These are phyloP conservation scores for Synergus gifuensis DNA, from an alignment of 2,888 invertebrate species.

Conservation along the genomic window DNA sequence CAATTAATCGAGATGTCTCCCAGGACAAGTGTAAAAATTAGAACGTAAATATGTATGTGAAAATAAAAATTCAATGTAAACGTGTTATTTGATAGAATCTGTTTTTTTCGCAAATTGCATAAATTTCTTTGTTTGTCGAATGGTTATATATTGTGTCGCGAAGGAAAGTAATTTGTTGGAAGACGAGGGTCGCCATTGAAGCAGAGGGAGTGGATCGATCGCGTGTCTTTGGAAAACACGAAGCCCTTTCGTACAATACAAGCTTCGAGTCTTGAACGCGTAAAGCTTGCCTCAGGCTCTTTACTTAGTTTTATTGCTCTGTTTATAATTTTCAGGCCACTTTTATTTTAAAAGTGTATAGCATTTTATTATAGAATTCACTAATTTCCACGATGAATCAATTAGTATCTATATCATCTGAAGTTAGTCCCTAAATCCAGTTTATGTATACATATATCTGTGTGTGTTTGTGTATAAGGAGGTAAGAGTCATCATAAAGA, in stretches of 20 bases:
- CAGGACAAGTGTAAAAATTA: background rate
- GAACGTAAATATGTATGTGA: background rate
- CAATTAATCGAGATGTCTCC: background rate
- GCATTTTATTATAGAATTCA: background rate
- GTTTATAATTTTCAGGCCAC: background rate
- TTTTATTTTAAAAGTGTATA: background rate
- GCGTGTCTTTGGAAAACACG: constrained; percentile 47
- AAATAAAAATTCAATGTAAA: background rate
- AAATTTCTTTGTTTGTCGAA: constrained; percentile 46
- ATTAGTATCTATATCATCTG: too few relatives aligned
- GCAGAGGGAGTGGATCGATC: constrained; percentile 53
- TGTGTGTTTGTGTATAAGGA: background rate
- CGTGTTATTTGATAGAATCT: background rate
- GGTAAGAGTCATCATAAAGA: constrained; percentile 30
- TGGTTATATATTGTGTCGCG: constrained; percentile 49
- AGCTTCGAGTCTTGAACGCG: constrained; percentile 31
- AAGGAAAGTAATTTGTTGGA: constrained; percentile 51
- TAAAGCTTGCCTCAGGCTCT: background rate
- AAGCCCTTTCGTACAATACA: constrained; percentile 41
- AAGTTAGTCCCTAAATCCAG: too few relatives aligned
- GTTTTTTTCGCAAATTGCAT: background rate
- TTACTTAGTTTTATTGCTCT: constrained; percentile 13
- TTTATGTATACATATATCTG: too few relatives aligned
- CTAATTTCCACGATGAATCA: too few relatives aligned
- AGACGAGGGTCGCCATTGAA: constrained; percentile 49